Percentiles rank a stretch among this genome's conserved stretches.
phyloP scores from a whole-genome alignment of 1,140 invertebrate species.

The Musca domestica region DNA sequence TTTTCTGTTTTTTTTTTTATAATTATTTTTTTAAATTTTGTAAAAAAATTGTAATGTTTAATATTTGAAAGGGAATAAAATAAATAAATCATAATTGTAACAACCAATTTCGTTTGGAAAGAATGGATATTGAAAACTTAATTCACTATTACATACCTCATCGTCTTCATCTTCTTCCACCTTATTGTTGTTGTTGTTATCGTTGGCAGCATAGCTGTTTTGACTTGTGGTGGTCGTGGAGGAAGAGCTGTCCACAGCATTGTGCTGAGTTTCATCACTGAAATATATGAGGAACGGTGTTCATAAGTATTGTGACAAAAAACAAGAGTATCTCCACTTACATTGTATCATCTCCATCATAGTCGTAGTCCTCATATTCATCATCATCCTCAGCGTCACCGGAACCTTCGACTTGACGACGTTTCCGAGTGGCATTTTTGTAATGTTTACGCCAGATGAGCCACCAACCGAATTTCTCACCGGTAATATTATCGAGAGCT shows the following conservation, averaged over 20 bases:
- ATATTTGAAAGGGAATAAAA: no score
- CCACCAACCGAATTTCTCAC: constrained; percentile 49
- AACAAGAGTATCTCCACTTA: no score
- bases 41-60: no score
- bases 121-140: no score
- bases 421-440: constrained; percentile 38
- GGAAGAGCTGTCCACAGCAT: neutral
- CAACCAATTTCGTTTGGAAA: no score
- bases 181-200: neutral
- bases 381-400: constrained; percentile 53
- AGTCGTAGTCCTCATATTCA: constrained; percentile 56
- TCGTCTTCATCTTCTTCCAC: neutral
- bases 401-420: constrained; percentile 53
- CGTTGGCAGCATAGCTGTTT: neutral
- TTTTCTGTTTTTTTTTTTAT: no score
- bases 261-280: neutral
- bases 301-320: no score
- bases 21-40: no score
- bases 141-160: no score
- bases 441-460: constrained; percentile 49
- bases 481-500: constrained; percentile 43
- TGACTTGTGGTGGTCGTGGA: neutral
- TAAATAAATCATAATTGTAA: no score
- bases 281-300: no score
- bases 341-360: constrained; percentile 51